Base-by-base conservation (phyloP, 1,140 invertebrate species). In the Linepithema humile region DNA sequence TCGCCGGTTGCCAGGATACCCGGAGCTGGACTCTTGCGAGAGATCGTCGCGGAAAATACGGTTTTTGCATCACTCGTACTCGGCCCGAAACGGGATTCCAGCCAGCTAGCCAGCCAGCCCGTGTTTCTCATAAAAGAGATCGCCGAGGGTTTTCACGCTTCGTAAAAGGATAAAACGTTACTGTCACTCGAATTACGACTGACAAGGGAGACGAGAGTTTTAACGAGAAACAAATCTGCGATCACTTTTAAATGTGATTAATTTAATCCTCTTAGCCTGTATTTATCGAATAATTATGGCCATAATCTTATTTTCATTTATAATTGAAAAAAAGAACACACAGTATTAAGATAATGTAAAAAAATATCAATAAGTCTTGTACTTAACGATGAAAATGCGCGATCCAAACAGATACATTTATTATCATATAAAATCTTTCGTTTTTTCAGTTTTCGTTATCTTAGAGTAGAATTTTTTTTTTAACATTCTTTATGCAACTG, bases 1-100 rank as follows among this genome's bases (percentile, higher is more conserved):
- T 7, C 70, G 32, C 65, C 53, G 43, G 86, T 77, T 90, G 91
- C 90, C 91, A 92, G 85, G 89, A 91, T 59, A 87, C 85, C 82
- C 74, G 80, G 77, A 83, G 84, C 72, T 84, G 80, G 64, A 78
- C 80, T 62, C 70, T 23, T 57, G 69, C 65, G 62, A 55, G 74
- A 75, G 73, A 62, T 80, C 65, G 83, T 83, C 70, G 87, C 82
- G 86, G 77, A 88, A 88, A 88, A 77, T 80, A 88, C 83, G 80
- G 73, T 89, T 89, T 88, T 89, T 89, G 87, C 72, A 60, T 65
- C 55, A 62, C 60, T 60, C 57, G 9, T 29, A 59, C 32, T 57
- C 73, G 40, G 75, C 59, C n/a, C 43, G 62, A 59, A 83, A 85
- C 80, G 60, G 83, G 59, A 78, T 85, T 65, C 75, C 40, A 45